Base-by-base conservation (phyloP, 2,113 vertebrate genomes). In the Rhabdornis inornatus region DNA sequence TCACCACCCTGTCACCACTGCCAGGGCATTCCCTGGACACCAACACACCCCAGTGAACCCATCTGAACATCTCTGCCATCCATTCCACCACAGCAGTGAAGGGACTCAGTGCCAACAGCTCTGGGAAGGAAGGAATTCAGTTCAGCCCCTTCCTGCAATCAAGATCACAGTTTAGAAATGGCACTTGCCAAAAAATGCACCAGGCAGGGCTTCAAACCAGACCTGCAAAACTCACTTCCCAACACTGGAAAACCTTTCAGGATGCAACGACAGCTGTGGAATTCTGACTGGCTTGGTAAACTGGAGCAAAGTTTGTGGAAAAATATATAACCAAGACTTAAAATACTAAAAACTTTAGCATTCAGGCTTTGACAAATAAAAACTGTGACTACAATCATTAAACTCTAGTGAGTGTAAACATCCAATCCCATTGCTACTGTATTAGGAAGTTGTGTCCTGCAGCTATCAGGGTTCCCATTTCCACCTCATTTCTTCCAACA, bases 291-390 rank as follows among this genome's bases (percentile, higher is more conserved):
- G 78, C 66, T 80, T 50, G 79, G 84, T 57, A 45, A 90, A 94
- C 65, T n/a, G 47, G 72, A 90, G 63, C 70, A 82, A 92, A 74
- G 40, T 83, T 72, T 70, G 65, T 74, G 76, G 42, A 75, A 93
- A 92, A 97, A 40, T 68, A 50, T 14, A n/a, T 56, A 89, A 87
- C 31, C 49, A 18, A 81, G 83, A 81, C 23, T 63, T 83, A 60
- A 88, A 95, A 60, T 39, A 75, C 72, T 5, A 16, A 88, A 42
- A 94, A 72, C 28, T 74, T 96, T 8, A 95, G 91, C 85, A 85
- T 92, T 95, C 37, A 75, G 89, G 31, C 71, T 91, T 82, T 56
- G 82, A 80, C 91, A 97, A 97, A 92, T 25, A 69, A 96, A 96
- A 95, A 52, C 57, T 55, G 66, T 75, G 80, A 59, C 66, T 72